A percentile compares a stretch with the other conserved stretches of the same genome.
Evolutionary conservation across 2,888 invertebrate genomes (phyloP).

Genomic region (Ennomos erosarius): DNA sequence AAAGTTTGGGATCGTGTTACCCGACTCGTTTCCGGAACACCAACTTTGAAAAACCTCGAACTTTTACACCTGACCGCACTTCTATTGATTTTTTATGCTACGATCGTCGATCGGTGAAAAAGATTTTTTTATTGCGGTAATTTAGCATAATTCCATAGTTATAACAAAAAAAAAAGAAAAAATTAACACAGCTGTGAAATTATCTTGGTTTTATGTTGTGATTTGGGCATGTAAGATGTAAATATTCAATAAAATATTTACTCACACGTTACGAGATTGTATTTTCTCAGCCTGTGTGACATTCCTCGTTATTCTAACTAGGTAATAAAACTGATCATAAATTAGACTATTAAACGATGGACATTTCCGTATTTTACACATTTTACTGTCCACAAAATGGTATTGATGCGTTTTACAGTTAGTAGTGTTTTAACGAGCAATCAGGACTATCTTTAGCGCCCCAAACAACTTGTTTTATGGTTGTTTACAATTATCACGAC

Average conservation of each 20-base stretch:
- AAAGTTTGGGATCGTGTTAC: constrained; percentile 66
- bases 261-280: background rate
- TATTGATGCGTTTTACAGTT: constrained; percentile 39
- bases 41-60: constrained; percentile 62
- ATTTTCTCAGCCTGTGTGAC: constrained; percentile 15
- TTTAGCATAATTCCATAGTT: too few relatives aligned
- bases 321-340: constrained; percentile 27
- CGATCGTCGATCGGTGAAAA: too few relatives aligned
- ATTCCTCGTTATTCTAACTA: constrained; percentile 12
- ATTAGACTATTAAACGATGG: constrained; percentile 26
- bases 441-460: constrained; percentile 47
- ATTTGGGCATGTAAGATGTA: constrained; percentile 44
- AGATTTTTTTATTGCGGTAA: too few relatives aligned
- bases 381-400: constrained; percentile 30
- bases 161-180: too few relatives aligned
- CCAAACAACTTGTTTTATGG: constrained; percentile 52
- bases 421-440: constrained; percentile 54
- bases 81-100: constrained; percentile 52
- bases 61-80: constrained; percentile 71
- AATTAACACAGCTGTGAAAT: too few relatives aligned
- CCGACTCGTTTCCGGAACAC: constrained; percentile 67
- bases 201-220: too few relatives aligned
- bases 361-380: constrained; percentile 36
- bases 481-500: constrained; percentile 57
- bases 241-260: constrained; percentile 34